Evolutionary conservation across 1,140 invertebrate genomes (phyloP).

Genomic region (Leptoteleia sp.): DNA sequence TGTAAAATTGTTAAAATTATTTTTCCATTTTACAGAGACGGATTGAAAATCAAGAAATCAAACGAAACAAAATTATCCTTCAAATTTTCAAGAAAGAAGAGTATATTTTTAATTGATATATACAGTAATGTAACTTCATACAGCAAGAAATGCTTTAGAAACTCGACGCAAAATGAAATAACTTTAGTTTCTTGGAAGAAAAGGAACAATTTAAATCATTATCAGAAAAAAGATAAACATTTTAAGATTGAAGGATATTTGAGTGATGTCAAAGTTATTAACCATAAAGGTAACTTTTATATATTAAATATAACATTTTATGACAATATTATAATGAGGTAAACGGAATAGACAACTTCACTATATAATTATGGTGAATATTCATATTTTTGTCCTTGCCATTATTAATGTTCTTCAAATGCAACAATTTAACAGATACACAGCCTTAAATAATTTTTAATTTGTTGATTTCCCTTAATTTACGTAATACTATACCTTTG

Average conservation of each 20-base stretch:
- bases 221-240: background rate
- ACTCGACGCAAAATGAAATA: background rate
- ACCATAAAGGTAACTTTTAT: slow-evolving; percentile 10
- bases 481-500: no score
- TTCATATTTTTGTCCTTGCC: no score
- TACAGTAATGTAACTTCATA: slow-evolving; percentile 13
- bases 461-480: no score
- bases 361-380: no score
- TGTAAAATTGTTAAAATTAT: no score
- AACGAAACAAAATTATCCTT: slow-evolving; percentile 7
- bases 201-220: background rate
- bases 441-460: no score
- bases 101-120: slow-evolving; percentile 7
- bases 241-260: slow-evolving; percentile 9
- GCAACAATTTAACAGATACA: no score
- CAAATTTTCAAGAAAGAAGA: background rate
- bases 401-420: no score
- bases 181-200: slow-evolving; percentile 7
- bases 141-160: slow-evolving; percentile 6
- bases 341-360: no score
- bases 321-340: no score
- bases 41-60: background rate
- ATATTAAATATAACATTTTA: no score
- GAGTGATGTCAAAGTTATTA: slow-evolving; percentile 11
- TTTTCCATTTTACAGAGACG: slow-evolving; percentile 20